Conservation (phyloP, 2,113 vertebrate genomes). For the Platysternon megacephalum region DNA sequence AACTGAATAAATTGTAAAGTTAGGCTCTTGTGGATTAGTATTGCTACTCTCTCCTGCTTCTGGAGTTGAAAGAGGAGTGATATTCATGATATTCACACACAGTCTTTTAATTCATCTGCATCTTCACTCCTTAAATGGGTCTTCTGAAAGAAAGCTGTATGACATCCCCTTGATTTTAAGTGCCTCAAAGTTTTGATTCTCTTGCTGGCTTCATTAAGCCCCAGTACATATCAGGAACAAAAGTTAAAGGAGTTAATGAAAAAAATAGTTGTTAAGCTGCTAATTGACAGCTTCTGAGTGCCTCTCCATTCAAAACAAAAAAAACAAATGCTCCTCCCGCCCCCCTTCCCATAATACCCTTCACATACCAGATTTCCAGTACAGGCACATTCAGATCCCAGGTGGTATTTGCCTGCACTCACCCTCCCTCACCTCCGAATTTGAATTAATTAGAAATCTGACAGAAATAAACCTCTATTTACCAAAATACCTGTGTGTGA, state of each 20-base stretch:
- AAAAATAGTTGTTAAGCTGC: background rate
- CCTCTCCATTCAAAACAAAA: background rate
- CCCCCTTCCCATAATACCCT: background rate
- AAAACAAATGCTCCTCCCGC: background rate
- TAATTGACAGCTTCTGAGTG: background rate
- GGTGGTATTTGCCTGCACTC: background rate
- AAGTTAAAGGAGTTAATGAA: background rate
- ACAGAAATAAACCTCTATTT: background rate
- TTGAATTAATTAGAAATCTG: background rate
- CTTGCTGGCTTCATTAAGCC: background rate
- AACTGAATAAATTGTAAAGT: background rate
- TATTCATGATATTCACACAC: background rate
- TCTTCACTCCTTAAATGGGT: background rate
- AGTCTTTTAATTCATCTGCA: background rate
- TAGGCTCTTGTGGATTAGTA: background rate
- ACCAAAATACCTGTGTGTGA: background rate
- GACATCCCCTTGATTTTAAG: background rate
- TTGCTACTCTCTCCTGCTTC: background rate
- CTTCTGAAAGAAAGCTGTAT: background rate
- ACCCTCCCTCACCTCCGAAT: background rate
- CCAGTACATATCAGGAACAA: background rate
- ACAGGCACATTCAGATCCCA: background rate
- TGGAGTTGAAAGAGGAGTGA: background rate
- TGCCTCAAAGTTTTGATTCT: background rate
- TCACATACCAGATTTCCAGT: background rate